These are phyloP conservation scores for Pristionchus fissidentatus DNA, from an alignment of 2,888 invertebrate genomes.

Conservation along the genomic window DNA sequence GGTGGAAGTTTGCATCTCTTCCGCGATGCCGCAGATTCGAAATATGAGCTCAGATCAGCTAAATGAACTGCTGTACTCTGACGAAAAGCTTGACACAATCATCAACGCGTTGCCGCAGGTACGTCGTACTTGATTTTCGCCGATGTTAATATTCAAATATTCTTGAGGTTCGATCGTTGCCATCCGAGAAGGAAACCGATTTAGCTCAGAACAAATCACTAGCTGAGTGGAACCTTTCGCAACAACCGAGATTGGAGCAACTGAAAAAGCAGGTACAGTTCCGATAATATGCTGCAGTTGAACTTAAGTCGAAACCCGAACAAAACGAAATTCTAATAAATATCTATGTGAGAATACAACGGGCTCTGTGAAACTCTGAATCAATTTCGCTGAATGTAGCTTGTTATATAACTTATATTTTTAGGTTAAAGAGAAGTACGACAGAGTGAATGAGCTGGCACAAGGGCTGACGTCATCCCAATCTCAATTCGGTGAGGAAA, in stretches of 20 bases:
- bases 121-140: not conserved
- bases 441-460: constrained; percentile 73
- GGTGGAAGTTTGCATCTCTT: constrained; percentile 55
- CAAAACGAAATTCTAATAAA: too few species aligned
- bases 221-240: constrained; percentile 90
- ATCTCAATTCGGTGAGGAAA: constrained; percentile 66
- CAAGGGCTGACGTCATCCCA: constrained; percentile 9
- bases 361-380: too few species aligned
- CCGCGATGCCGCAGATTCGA: constrained; percentile 58
- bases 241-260: constrained; percentile 47
- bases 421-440: constrained; percentile 70
- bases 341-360: too few species aligned
- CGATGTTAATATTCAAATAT: not conserved
- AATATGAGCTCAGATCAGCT: constrained; percentile 70
- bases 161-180: constrained; percentile 83
- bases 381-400: too few species aligned
- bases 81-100: constrained; percentile 61
- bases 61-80: constrained; percentile 63
- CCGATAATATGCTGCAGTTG: constrained; percentile 77
- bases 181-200: constrained; percentile 87
- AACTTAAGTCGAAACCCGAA: not conserved
- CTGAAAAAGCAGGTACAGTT: constrained; percentile 48
- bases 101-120: constrained; percentile 71
- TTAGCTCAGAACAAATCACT: constrained; percentile 90
- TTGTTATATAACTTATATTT: not conserved